Base-by-base conservation (phyloP, 2,888 invertebrate species). In the Xanthorhoe designata region DNA sequence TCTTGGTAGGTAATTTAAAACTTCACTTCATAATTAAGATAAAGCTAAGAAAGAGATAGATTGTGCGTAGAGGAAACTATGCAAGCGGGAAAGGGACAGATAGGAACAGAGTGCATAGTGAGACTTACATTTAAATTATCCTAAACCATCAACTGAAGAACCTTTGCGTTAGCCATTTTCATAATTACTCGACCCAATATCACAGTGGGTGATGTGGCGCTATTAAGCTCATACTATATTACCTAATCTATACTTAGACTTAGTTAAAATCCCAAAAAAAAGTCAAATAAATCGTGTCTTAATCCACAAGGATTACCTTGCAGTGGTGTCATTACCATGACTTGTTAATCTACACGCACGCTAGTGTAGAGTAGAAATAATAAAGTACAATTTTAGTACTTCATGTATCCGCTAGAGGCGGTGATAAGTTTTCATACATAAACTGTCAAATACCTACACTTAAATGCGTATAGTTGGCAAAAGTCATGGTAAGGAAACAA, bases 171-270 rank as follows among this genome's bases (percentile, higher is more conserved):
- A 76, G 74, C 86, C 87, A 79, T 84, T 82, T 80, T 79, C 84
- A 76, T 73, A 78, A 75, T 53, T 65, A 75, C 72, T 80, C 91
- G 78, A 84, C 86, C 91, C 90, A 83, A 84, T 92, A 92, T 92
- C 92, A 92, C 92, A 92, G 92, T 82, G 88, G 87, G 90, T 85
- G 92, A 92, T 92, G 92, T 92, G 65, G 71, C 73, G 71, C 60
- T 56, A 29, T 66, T 65, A 60, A 68, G 61, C 68, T 70, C 70
- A 57, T 66, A 51, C 71, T 75, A 76, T 75, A 55, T 75, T 76
- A 80, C 59, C 75, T 75, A 63, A 18, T 1, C 49, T 51, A 38
- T 17, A 24, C 4, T 13, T 59, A 35, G 19, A 58, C 9, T 24
- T 56, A 56, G n/a, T 18, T 5, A 38, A 38, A 18, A 9, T 1